Base-by-base conservation (phyloP, 2,113 vertebrate species). In the Turdus rufiventris region DNA sequence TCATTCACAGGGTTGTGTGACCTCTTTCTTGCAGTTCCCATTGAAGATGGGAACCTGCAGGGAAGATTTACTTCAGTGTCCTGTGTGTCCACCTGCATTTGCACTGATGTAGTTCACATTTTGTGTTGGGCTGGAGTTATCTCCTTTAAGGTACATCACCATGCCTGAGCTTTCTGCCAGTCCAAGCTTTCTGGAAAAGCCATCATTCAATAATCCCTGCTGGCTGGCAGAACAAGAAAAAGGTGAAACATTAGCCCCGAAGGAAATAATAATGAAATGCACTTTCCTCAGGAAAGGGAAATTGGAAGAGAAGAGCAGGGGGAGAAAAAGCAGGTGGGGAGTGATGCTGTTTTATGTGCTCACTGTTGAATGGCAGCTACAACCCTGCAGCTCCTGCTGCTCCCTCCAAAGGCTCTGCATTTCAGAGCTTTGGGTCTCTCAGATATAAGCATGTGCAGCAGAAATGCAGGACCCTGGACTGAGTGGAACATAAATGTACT, bases 61-160 rank as follows among this genome's bases (percentile, higher is more conserved):
- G 23, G 23, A 51, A 16, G 42, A 18, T 48, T 45, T 24, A 26
- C n/a, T 28, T 67, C 45, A 5, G 26, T 18, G 12, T 48, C 60
- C 31, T 33, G 8, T 45, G 3, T 18, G n/a, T 62, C 57, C 34
- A 7, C 7, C 47, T 67, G 29, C 3, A 0, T 83, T 74, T 88
- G 63, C 2, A 6, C 20, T 62, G 42, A 13, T 1, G 2, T 33
- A 80, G 54, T 50, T 33, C 1, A 0, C 20, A 3, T 42, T 84
- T 86, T 48, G 8, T 77, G 29, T 60, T 77, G 61, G 38, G 38
- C 18, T 66, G 47, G 10, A 40, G 6, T 70, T 40, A 0, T 51
- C n/a, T 42, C 18, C 42, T 85, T 29, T 54, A 38, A 42, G 3
- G 12, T 33, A 1, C 4, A n/a, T 34, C 54, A 36, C 33, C 25